Percentiles rank a stretch among this genome's conserved stretches.
phyloP scores from a whole-genome alignment of 2,113 vertebrate species.

The Mobula hypostoma region DNA sequence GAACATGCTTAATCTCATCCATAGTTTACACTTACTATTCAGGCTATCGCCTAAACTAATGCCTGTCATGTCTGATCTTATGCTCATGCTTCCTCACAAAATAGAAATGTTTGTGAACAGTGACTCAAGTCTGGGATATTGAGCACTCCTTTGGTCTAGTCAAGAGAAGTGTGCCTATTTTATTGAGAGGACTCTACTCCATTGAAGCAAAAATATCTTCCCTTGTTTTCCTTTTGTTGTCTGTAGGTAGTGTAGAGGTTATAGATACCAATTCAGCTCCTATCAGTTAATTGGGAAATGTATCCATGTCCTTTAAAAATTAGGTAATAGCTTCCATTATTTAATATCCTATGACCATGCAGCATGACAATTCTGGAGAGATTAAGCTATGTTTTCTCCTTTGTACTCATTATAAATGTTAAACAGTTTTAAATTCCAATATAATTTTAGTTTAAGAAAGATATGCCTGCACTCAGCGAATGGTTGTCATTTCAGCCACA shows the following conservation, averaged over 20 bases:
- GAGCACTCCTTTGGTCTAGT: too few relatives aligned
- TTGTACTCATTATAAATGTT: background rate
- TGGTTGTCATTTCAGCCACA: slow-evolving; percentile 9
- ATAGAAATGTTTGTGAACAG: too few relatives aligned
- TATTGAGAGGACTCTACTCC: background rate
- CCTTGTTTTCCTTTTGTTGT: background rate
- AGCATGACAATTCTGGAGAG: background rate
- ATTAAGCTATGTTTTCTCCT: background rate
- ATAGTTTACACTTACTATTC: too few relatives aligned
- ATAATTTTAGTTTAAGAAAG: slow-evolving; percentile 13
- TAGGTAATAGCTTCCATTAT: background rate
- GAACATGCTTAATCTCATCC: too few relatives aligned
- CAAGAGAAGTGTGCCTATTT: background rate
- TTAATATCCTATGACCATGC: too few relatives aligned
- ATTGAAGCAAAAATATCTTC: background rate
- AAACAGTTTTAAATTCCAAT: background rate
- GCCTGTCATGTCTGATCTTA: too few relatives aligned
- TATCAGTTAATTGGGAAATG: background rate
- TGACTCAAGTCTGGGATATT: too few relatives aligned
- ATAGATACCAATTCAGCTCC: background rate
- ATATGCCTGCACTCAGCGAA: background rate
- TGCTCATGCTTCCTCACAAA: too few relatives aligned
- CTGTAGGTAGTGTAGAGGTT: background rate
- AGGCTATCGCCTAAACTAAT: too few relatives aligned
- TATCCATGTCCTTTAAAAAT: background rate